Evolutionary conservation across 2,113 vertebrate species (phyloP).

Genomic region (Holacanthus passer): DNA sequence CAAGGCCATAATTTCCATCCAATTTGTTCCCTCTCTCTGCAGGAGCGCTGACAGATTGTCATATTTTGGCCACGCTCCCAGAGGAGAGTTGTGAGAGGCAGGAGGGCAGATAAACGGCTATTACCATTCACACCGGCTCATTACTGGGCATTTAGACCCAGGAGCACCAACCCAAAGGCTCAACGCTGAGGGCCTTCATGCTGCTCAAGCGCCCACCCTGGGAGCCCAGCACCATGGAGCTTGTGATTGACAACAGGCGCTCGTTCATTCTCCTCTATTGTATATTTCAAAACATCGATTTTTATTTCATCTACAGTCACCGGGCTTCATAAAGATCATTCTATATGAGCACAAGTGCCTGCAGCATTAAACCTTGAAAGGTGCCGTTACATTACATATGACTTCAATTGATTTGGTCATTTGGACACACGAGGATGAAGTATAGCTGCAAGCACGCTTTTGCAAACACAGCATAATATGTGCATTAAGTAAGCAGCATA

Average conservation of each 20-base stretch:
- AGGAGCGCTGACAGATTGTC: constrained; percentile 82
- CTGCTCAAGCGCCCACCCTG: constrained; percentile 26
- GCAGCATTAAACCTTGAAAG: constrained; percentile 11
- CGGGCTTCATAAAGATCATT: constrained; percentile 5
- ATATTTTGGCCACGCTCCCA: constrained; percentile 83
- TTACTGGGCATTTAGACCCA: constrained; percentile 79
- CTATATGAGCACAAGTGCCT: not conserved
- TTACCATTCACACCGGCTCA: constrained; percentile 80
- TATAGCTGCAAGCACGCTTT: constrained; percentile 8
- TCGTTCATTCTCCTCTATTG: not conserved
- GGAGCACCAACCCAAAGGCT: constrained; percentile 58
- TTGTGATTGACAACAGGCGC: constrained; percentile 58
- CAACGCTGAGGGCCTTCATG: constrained; percentile 42
- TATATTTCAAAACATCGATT: constrained; percentile 22
- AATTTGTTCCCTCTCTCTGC: constrained; percentile 77
- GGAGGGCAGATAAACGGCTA: constrained; percentile 81
- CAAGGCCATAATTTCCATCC: constrained; percentile 82
- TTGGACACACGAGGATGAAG: not conserved
- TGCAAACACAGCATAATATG: constrained; percentile 38
- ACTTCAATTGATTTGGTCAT: constrained; percentile 36
- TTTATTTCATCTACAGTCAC: constrained; percentile 6
- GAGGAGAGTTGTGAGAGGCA: constrained; percentile 77
- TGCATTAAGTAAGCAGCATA: not conserved
- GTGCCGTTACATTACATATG: not conserved
- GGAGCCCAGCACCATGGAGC: constrained; percentile 22